Conservation (phyloP, 2,797 vertebrate species). For the Urophycis tenuis region DNA sequence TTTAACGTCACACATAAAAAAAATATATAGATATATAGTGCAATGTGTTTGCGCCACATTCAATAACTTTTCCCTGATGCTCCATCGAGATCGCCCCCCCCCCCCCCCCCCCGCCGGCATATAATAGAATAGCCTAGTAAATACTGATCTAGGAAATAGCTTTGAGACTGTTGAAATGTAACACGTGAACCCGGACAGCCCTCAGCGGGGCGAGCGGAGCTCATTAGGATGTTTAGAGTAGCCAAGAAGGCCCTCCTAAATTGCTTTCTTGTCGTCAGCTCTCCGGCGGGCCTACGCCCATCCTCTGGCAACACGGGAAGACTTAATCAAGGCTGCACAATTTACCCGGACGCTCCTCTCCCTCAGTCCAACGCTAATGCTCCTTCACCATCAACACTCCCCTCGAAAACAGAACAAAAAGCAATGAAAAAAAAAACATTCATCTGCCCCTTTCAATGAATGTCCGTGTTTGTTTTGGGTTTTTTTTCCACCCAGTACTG, state of each 20-base stretch:
- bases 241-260: not conserved
- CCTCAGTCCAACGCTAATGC: conserved; percentile 48
- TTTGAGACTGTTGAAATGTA: not conserved
- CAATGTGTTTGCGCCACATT: not conserved
- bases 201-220: not conserved
- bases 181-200: not conserved
- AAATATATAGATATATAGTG: not conserved
- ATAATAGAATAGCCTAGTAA: not conserved
- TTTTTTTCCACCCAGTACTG: conserved; percentile 17
- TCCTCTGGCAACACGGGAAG: conserved; percentile 52
- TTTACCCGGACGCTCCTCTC: conserved; percentile 35
- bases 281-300: conserved; percentile 42
- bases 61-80: not conserved
- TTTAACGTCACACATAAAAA: not conserved
- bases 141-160: not conserved
- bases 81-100: not conserved
- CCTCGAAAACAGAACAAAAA: conserved; percentile 41
- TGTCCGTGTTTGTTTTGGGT: conserved; percentile 43
- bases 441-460: conserved; percentile 41
- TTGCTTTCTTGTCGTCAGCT: conserved; percentile 32
- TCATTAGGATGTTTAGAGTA: conserved; percentile 1
- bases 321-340: conserved; percentile 37
- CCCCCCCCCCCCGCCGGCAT: not conserved
- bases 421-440: conserved; percentile 28
- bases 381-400: conserved; percentile 18